Conservation (phyloP, 2,113 vertebrate genomes). For the Tupaia tana region DNA sequence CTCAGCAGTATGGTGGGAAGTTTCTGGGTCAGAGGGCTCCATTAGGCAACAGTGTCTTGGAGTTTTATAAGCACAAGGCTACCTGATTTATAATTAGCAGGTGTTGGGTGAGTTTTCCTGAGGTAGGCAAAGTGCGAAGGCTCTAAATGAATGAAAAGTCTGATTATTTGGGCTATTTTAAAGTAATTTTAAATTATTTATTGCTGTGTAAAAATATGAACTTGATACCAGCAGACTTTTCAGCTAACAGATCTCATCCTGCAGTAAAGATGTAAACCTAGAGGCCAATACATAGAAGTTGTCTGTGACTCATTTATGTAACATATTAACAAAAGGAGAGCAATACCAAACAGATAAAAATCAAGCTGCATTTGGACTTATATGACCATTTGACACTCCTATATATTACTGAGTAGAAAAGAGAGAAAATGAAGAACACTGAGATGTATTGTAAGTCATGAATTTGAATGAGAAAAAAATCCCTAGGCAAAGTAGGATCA, state of each 20-base stretch:
- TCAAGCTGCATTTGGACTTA: background rate
- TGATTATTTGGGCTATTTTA: background rate
- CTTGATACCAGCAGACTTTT: background rate
- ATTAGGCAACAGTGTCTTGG: too few species aligned
- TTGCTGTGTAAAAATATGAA: background rate
- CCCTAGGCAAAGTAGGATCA: background rate
- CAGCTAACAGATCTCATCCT: background rate
- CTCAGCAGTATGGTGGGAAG: background rate
- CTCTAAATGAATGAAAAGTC: background rate
- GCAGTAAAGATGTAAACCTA: background rate
- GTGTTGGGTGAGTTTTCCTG: background rate
- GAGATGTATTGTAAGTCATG: background rate
- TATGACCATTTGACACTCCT: background rate
- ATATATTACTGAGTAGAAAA: background rate
- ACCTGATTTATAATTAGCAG: background rate
- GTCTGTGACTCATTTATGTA: background rate
- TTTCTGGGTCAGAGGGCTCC: background rate
- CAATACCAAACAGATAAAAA: background rate
- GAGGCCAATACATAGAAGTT: background rate
- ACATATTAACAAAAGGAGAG: background rate
- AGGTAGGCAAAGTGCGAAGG: background rate
- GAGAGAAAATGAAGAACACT: background rate
- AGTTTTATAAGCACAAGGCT: background rate
- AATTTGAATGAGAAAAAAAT: background rate
- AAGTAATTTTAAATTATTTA: too few species aligned